Conservation (phyloP, 2,797 vertebrate genomes). For the Echeneis naucrates region DNA sequence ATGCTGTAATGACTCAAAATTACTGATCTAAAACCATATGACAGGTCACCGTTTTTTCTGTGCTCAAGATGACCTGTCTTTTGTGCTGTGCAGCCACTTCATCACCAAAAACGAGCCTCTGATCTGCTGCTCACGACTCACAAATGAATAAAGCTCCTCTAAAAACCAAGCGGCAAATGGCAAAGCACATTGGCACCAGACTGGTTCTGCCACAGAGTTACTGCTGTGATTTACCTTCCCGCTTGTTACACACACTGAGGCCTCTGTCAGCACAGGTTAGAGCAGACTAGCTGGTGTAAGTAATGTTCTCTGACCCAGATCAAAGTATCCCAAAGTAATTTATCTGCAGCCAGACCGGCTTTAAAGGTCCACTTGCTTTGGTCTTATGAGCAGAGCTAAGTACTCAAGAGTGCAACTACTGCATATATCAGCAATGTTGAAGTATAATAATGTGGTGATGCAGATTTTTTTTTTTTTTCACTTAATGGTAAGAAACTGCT, state of each 20-base stretch:
- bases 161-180: slow-evolving; percentile 28
- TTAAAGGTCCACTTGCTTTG: slow-evolving; percentile 29
- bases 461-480: not conserved
- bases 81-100: slow-evolving; percentile 5
- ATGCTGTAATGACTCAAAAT: not conserved
- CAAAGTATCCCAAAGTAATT: slow-evolving; percentile 35
- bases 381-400: slow-evolving; percentile 10
- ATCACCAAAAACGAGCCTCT: not conserved
- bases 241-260: slow-evolving; percentile 30
- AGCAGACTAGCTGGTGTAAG: slow-evolving; percentile 31
- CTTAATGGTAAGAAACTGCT: not conserved
- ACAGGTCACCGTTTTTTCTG: slow-evolving; percentile 25
- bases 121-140: slow-evolving; percentile 15
- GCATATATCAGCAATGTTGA: not conserved
- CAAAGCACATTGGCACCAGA: slow-evolving; percentile 30
- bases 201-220: slow-evolving; percentile 19
- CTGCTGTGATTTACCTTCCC: slow-evolving; percentile 44
- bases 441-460: not conserved
- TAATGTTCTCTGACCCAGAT: slow-evolving; percentile 64
- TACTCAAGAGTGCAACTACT: not conserved
- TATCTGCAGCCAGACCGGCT: slow-evolving; percentile 21
- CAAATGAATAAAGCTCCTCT: slow-evolving; percentile 13
- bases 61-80: not conserved
- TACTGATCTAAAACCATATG: slow-evolving; percentile 6
- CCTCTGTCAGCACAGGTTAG: slow-evolving; percentile 64